These are phyloP conservation scores for Drosophila falleni DNA, from an alignment of 2,888 invertebrate genomes.

Conservation along the genomic window DNA sequence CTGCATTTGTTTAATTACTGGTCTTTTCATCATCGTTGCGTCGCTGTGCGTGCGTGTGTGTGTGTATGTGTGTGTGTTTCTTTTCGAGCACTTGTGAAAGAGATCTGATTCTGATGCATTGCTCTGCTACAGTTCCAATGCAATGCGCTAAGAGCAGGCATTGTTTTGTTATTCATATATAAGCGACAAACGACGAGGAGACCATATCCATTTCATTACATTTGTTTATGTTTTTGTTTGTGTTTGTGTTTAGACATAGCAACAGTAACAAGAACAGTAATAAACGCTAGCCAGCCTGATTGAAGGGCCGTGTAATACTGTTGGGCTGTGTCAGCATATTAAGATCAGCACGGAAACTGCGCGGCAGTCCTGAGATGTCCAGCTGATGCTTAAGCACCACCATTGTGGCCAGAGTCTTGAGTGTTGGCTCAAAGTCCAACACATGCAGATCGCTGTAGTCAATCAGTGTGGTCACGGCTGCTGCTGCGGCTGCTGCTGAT, in stretches of 20 bases:
- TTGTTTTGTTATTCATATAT: constrained; percentile 16
- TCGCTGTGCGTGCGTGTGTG: constrained; percentile 5
- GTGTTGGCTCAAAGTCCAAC: constrained; percentile 91
- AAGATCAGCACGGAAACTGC: constrained; percentile 84
- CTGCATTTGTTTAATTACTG: constrained; percentile 30
- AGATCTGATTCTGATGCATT: constrained; percentile 46
- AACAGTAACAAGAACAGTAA: constrained; percentile 22
- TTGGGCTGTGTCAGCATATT: constrained; percentile 90
- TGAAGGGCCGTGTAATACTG: constrained; percentile 70
- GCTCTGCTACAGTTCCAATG: constrained; percentile 40
- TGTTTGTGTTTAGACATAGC: background rate
- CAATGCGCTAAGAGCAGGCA: constrained; percentile 7
- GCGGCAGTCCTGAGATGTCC: constrained; percentile 88
- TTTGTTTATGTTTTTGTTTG: background rate
- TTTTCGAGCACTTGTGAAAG: constrained; percentile 48
- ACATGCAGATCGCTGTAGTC: constrained; percentile 94
- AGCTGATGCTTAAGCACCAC: constrained; percentile 89
- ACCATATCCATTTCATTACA: constrained; percentile 2
- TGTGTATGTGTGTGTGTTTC: constrained; percentile 6
- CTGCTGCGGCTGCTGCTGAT: constrained; percentile 3
- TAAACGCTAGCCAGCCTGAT: constrained; percentile 67
- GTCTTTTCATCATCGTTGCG: background rate
- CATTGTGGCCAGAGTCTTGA: constrained; percentile 91
- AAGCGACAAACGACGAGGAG: constrained; percentile 16
- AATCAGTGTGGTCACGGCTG: constrained; percentile 85